phyloP scores from a whole-genome alignment of 1,140 invertebrate genomes.

The Aphelinus certus region DNA sequence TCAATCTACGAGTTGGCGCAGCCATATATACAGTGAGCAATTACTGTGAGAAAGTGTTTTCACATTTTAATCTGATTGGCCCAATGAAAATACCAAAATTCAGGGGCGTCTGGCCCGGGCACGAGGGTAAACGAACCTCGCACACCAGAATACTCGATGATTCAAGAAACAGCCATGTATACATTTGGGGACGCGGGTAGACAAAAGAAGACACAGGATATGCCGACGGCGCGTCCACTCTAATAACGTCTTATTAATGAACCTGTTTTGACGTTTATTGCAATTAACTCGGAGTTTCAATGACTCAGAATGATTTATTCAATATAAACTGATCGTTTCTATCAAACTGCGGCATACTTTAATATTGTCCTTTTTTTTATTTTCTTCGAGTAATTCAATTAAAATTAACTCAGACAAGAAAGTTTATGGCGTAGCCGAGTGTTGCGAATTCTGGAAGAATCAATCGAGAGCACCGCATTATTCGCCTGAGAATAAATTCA shows the following conservation, averaged over 20 bases:
- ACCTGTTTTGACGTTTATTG: conserved; percentile 34
- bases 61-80: conserved; percentile 25
- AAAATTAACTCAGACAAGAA: no score
- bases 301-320: conserved; percentile 23
- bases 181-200: conserved; percentile 16
- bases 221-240: conserved; percentile 29
- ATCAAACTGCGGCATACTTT: neutral
- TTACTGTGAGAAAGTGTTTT: conserved; percentile 37
- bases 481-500: no score
- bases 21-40: conserved; percentile 20
- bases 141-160: conserved; percentile 60
- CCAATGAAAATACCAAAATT: conserved; percentile 35
- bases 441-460: no score
- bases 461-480: no score
- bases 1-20: no score
- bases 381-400: no score
- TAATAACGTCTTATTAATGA: conserved; percentile 46
- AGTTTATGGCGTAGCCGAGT: no score
- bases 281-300: conserved; percentile 19
- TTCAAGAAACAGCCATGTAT: conserved; percentile 26
- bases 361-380: no score
- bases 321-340: conserved; percentile 9
- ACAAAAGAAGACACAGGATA: conserved; percentile 31
- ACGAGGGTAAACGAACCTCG: conserved; percentile 49
- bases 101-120: conserved; percentile 29